A percentile compares a stretch with the other conserved stretches of the same genome.
phyloP scores from a whole-genome alignment of 2,113 vertebrate genomes.

The Ctenodactylus gundi region DNA sequence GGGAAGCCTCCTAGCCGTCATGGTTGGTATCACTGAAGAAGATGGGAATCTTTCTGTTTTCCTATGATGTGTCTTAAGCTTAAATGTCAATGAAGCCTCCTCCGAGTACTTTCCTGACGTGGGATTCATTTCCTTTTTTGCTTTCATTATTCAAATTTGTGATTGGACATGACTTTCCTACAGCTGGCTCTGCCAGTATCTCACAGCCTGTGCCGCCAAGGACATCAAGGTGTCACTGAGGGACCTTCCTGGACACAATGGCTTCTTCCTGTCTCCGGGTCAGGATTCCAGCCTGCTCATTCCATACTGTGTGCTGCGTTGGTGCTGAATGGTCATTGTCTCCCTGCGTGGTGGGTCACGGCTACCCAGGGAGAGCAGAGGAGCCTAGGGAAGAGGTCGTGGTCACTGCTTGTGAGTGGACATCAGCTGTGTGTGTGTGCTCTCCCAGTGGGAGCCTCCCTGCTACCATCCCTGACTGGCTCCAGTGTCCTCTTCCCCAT shows the following conservation, averaged over 20 bases:
- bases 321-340: background rate
- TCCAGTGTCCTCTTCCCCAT: background rate
- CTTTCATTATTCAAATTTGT: background rate
- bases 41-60: background rate
- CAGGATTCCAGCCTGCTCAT: background rate
- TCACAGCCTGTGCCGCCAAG: background rate
- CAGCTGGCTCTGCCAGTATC: background rate
- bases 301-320: background rate
- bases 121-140: slow-evolving; percentile 24
- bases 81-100: too few species aligned
- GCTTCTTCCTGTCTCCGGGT: background rate
- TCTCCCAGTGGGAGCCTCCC: background rate
- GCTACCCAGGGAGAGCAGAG: background rate
- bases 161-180: background rate
- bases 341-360: background rate
- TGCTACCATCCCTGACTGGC: rapidly evolving
- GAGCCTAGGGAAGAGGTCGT: background rate
- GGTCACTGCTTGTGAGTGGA: too few species aligned
- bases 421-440: too few species aligned
- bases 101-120: too few species aligned
- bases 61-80: background rate
- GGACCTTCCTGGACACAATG: rapidly evolving
- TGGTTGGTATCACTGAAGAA: background rate
- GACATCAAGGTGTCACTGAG: background rate
- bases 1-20: background rate